These are phyloP conservation scores for Leptocoma aspasia DNA, from an alignment of 2,113 vertebrate genomes.

Conservation along the genomic window DNA sequence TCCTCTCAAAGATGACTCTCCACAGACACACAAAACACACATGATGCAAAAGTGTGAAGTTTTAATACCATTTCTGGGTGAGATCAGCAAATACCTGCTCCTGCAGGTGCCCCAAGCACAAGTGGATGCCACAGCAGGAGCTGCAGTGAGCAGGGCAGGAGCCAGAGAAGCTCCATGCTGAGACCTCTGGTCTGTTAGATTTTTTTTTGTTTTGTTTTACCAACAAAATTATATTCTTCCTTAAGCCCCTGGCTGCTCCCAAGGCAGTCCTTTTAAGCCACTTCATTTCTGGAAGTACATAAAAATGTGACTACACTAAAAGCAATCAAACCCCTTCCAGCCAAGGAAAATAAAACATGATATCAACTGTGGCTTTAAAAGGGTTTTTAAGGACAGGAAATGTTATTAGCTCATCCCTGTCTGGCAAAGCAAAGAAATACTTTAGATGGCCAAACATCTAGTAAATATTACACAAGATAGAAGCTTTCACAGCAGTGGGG, in stretches of 20 bases:
- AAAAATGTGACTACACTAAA: not conserved
- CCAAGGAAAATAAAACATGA: not conserved
- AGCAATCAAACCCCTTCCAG: not conserved
- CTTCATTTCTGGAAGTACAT: not conserved
- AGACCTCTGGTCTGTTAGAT: not conserved
- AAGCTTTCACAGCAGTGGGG: not conserved
- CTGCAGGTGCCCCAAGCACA: not conserved
- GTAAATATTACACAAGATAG: not conserved
- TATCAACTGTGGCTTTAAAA: not conserved
- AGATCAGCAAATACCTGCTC: not conserved
- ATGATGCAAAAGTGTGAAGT: fast-evolving
- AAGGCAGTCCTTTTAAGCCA: not conserved
- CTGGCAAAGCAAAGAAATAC: not conserved
- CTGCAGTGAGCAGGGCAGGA: not conserved
- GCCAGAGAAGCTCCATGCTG: fast-evolving
- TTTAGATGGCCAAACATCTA: not conserved
- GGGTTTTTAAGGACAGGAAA: slow-evolving; percentile 44
- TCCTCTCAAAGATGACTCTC: not conserved
- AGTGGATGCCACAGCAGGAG: not conserved
- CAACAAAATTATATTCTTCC: not conserved
- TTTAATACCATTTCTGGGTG: not conserved
- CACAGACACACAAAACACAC: fast-evolving
- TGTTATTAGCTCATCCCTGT: not conserved
- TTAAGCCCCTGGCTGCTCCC: not conserved
- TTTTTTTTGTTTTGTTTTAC: not conserved